Conservation (phyloP, 92 coral and sea anemone genomes). For the Zoanthus solanderi region DNA sequence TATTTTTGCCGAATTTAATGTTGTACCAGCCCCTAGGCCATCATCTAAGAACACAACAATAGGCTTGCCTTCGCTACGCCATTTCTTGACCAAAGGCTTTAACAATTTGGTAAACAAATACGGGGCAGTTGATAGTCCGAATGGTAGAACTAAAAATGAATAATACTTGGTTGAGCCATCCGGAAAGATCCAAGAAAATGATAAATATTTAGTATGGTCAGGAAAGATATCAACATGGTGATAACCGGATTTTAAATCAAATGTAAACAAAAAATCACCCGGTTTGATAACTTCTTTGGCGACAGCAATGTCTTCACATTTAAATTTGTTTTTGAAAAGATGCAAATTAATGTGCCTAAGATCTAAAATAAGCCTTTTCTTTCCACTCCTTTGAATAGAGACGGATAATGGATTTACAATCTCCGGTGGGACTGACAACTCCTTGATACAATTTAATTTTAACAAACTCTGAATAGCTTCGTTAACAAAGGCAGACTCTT, state of each 20-base stretch:
- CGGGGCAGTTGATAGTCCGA: slow-evolving; percentile 53
- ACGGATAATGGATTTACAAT: slow-evolving; percentile 22
- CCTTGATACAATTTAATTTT: not conserved
- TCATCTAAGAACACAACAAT: slow-evolving; percentile 56
- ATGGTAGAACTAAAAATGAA: slow-evolving; percentile 47
- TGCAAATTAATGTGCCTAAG: slow-evolving; percentile 40
- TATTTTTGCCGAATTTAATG: slow-evolving; percentile 13
- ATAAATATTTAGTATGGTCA: slow-evolving; percentile 28
- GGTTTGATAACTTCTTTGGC: slow-evolving; percentile 38
- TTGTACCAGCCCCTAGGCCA: slow-evolving; percentile 40
- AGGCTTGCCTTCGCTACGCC: slow-evolving; percentile 35
- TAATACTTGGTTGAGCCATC: slow-evolving; percentile 11
- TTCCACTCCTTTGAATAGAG: slow-evolving; percentile 34
- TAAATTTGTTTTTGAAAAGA: slow-evolving; percentile 42
- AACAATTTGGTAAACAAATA: slow-evolving; percentile 53
- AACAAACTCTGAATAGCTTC: slow-evolving; percentile 16
- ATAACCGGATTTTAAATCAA: slow-evolving; percentile 39
- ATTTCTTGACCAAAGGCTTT: slow-evolving; percentile 40
- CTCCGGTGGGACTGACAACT: slow-evolving; percentile 16
- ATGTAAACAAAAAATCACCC: slow-evolving; percentile 53
- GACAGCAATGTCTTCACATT: slow-evolving; percentile 41
- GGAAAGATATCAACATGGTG: slow-evolving; percentile 26
- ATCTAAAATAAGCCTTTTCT: slow-evolving; percentile 50
- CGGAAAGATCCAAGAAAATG: slow-evolving; percentile 51
- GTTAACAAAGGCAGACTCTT: slow-evolving; percentile 6